Evolutionary conservation across 2,797 vertebrate species (phyloP).

Genomic region (Numenius phaeopus): DNA sequence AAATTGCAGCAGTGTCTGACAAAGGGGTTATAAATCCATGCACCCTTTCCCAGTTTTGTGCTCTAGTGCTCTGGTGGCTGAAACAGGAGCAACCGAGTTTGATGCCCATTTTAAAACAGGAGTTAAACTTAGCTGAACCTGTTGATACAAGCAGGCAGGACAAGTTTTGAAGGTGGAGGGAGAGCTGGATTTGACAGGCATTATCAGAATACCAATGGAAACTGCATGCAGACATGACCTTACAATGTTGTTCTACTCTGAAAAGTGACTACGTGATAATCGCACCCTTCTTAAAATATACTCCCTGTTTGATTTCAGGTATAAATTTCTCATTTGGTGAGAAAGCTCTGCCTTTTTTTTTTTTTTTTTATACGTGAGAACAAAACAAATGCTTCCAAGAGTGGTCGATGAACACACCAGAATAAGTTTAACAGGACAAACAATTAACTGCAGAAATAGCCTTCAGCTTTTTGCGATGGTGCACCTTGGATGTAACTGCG

Average conservation of each 20-base stretch:
- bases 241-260: constrained; percentile 60
- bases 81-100: constrained; percentile 23
- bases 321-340: neutral
- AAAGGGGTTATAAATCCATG: constrained; percentile 74
- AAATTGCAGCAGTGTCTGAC: constrained; percentile 63
- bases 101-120: constrained; percentile 29
- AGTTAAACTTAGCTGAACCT: constrained; percentile 65
- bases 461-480: neutral
- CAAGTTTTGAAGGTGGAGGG: constrained; percentile 41
- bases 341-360: neutral
- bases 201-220: constrained; percentile 59
- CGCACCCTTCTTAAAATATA: neutral
- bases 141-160: constrained; percentile 61
- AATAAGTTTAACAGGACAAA: neutral
- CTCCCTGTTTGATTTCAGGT: neutral
- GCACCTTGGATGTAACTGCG: neutral
- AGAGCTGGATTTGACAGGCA: constrained; percentile 68
- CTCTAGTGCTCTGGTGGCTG: constrained; percentile 1
- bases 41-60: constrained; percentile 60
- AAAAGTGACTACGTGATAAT: constrained; percentile 43
- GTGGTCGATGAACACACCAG: neutral
- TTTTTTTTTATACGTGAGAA: neutral
- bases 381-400: neutral
- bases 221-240: constrained; percentile 57
- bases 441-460: neutral